Base-by-base conservation (phyloP, 2,888 invertebrate species). In the Drosophila buzzatii region DNA sequence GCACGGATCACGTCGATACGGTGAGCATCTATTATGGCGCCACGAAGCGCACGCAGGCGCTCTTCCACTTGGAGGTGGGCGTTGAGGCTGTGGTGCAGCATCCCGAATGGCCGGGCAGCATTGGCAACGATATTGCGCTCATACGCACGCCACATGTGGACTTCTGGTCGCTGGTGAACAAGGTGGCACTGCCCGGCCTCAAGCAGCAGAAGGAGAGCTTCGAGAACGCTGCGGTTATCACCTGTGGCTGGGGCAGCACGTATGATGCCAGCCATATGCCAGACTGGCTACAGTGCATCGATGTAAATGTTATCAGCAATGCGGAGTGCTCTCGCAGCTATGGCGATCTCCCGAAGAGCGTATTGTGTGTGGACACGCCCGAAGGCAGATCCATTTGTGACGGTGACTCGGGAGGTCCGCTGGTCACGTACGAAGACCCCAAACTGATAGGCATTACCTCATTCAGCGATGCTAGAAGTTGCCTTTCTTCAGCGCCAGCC, bases 241-340 rank as follows among this genome's bases (percentile, higher is more conserved):
- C 83, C 1, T 85, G 88, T 6, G 91, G 91, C 49, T 91, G 91
- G 91, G 91, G 91, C 16, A 73, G 68, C 35, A 84, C 77, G 31
- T 76, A 68, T 35, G 90, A 85, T 47, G 79, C 82, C 49, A 91
- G 77, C 1, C 9, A 92, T 9, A 78, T 93, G 20, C 92, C 93
- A 64, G 90, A 91, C 12, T 57, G 75, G 74, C 56, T 89, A 70
- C 73, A 79, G 60, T 81, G 79, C 66, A 62, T 70, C 52, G 35
- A 85, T 76, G 45, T 92, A 91, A 16, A 59, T 62, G 41, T 81
- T 68, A 37, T 90, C 86, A 35, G 83, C 80, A 77, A 91, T 91
- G 47, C 81, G 85, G 39, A 92, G 91, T 86, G 90, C 81, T 92
- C 92, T 0, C 92, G 92, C 69, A 91, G 91, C 65, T 93, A 93